These are phyloP conservation scores for Zaprionus inermis DNA, from an alignment of 1,140 invertebrate species.

Conservation along the genomic window DNA sequence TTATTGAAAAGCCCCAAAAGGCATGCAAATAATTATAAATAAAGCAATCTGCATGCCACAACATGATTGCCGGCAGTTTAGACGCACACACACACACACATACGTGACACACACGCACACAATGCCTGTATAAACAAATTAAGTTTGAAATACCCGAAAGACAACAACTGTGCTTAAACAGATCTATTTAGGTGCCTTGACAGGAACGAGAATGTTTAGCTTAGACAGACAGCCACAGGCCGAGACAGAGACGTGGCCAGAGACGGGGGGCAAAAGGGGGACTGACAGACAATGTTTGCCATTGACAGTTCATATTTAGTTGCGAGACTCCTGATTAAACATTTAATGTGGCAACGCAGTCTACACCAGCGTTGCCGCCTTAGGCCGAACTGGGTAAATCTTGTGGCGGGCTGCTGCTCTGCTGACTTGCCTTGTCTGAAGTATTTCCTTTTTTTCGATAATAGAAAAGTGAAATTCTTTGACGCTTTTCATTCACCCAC, in stretches of 20 bases:
- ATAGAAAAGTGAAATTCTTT: slow-evolving; percentile 39
- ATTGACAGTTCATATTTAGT: slow-evolving; percentile 64
- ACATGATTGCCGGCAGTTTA: slow-evolving; percentile 31
- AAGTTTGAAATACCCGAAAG: slow-evolving; percentile 21
- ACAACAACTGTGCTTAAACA: slow-evolving; percentile 38
- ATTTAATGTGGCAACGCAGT: slow-evolving; percentile 51
- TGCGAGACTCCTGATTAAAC: slow-evolving; percentile 62
- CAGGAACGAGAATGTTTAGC: slow-evolving; percentile 9
- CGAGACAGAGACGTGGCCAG: neutral
- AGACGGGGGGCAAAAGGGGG: neutral
- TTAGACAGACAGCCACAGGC: neutral
- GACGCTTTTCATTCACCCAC: slow-evolving; percentile 35
- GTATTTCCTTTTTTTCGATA: slow-evolving; percentile 37
- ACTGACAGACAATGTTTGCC: slow-evolving; percentile 43
- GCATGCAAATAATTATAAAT: slow-evolving; percentile 57
- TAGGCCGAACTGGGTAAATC: neutral
- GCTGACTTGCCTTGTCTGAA: slow-evolving; percentile 4
- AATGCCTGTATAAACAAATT: slow-evolving; percentile 39
- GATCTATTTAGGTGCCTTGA: slow-evolving; percentile 27
- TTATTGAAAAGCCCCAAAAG: slow-evolving; percentile 38
- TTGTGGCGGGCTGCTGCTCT: neutral
- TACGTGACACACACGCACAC: slow-evolving; percentile 15
- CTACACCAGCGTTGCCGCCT: neutral
- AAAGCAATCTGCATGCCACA: slow-evolving; percentile 50
- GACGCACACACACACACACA: slow-evolving; percentile 30